Conservation (phyloP, 2,888 invertebrate species). For the Oscheius myriophilus region DNA sequence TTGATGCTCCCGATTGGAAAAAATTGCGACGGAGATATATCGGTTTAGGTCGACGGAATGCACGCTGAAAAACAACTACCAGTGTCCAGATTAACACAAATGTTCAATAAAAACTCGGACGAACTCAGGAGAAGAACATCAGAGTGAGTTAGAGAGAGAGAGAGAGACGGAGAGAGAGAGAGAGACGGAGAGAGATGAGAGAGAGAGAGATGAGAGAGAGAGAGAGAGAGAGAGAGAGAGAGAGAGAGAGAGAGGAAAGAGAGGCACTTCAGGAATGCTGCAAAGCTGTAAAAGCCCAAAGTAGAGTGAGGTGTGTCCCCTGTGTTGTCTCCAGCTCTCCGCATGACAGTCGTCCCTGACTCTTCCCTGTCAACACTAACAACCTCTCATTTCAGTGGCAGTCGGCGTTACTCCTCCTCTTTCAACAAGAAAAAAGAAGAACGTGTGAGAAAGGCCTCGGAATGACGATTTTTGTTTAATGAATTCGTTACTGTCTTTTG, state of each 20-base stretch:
- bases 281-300: background rate
- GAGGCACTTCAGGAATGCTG: no score
- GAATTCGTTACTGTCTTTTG: no score
- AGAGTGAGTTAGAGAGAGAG: constrained; percentile 18
- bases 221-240: no score
- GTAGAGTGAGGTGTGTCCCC: background rate
- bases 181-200: background rate
- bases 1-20: background rate
- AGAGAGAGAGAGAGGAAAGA: no score
- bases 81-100: constrained; percentile 60
- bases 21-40: background rate
- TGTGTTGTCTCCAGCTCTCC: background rate
- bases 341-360: background rate
- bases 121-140: constrained; percentile 25
- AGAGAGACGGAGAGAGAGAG: no score
- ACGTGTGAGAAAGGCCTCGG: no score
- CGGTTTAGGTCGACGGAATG: constrained; percentile 55
- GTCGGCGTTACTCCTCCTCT: constrained; percentile 8
- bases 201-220: background rate
- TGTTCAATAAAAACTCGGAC: constrained; percentile 25
- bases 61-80: constrained; percentile 70
- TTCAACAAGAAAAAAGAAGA: constrained; percentile 12
- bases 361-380: background rate
- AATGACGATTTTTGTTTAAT: no score
- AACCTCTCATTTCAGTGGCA: background rate